These are phyloP conservation scores for Valencia hispanica DNA, from an alignment of 2,797 vertebrate species.

Conservation along the genomic window DNA sequence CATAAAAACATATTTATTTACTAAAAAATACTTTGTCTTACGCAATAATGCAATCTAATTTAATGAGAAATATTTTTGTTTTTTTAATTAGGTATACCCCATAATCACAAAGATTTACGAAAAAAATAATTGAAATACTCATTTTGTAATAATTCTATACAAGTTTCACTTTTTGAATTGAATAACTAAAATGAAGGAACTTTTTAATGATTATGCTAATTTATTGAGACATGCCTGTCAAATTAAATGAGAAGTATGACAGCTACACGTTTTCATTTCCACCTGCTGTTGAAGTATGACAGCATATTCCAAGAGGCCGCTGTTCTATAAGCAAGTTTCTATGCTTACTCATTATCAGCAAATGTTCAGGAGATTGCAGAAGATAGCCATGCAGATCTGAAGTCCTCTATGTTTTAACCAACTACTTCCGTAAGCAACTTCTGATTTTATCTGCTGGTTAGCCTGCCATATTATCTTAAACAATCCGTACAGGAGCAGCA, in stretches of 20 bases:
- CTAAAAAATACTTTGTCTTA: not conserved
- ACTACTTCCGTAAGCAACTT: not conserved
- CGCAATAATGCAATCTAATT: not conserved
- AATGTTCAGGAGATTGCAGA: not conserved
- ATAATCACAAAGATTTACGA: not conserved
- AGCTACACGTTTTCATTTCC: not conserved
- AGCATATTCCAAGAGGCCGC: not conserved
- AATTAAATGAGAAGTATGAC: not conserved
- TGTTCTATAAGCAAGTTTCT: not conserved
- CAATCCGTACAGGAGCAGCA: not conserved
- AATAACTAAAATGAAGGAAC: not conserved
- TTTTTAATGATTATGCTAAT: not conserved
- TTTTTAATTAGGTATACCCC: not conserved
- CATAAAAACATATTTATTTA: not conserved
- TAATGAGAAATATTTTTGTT: not conserved
- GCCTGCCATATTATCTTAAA: not conserved
- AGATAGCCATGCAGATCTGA: not conserved
- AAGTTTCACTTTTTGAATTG: not conserved
- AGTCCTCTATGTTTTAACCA: not conserved
- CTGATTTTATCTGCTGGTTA: not conserved
- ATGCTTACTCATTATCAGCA: not conserved
- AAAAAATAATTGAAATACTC: not conserved
- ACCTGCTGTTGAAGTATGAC: not conserved
- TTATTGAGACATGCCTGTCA: not conserved
- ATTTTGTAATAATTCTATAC: not conserved